Base-by-base conservation (phyloP, 1,140 invertebrate genomes). In the Globodera ellingtonae region DNA sequence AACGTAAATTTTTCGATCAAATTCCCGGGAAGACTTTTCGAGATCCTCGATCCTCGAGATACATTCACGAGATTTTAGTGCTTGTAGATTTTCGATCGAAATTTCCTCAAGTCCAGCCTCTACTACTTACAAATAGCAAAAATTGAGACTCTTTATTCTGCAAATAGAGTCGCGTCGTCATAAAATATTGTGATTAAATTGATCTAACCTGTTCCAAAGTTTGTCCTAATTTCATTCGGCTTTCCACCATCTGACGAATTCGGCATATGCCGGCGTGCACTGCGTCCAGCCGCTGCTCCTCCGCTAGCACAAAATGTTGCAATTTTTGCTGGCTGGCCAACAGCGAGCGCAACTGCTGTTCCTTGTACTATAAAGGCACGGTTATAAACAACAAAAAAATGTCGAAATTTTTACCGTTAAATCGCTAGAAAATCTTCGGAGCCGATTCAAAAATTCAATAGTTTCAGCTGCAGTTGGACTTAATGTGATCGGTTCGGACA, bases 361-460 rank as follows among this genome's bases (percentile, higher is more conserved):
- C 86, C 47, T 82, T 59, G 18, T 83, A 52, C 62, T 59, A n/a
- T n/a, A 15, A 18, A 62, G 35, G 35, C 4, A 62, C 18, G 10
- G 56, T 18, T 18, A 18, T 1, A 9, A 18, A 50, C 35, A 15
- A 6, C n/a, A n/a, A 9, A 73, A 48, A 73, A 46, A 46, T 3
- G 1, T 35, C 35, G 0, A 35, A 7, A n/a, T 59, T 46, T 74
- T 69, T 44, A 88, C 87, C 13, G 84, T 72, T 24, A 89, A 35
- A 35, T 86, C 74, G 44, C 75, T 77, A 9, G 82, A 81, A 72
- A 88, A 88, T 72, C 79, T 67, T 70, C 81, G 81, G 50, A 89
- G 88, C n/a, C 50, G 35, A 3, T 67, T 72, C 18, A 87, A 48
- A 73, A 88, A 88, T 47, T 88, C 80, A n/a, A 21, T 46, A 21